A percentile compares a stretch with the other conserved stretches of the same genome.
These are phyloP conservation scores for Brachypteracias leptosomus DNA, from an alignment of 2,113 vertebrate genomes.

Conservation along the genomic window DNA sequence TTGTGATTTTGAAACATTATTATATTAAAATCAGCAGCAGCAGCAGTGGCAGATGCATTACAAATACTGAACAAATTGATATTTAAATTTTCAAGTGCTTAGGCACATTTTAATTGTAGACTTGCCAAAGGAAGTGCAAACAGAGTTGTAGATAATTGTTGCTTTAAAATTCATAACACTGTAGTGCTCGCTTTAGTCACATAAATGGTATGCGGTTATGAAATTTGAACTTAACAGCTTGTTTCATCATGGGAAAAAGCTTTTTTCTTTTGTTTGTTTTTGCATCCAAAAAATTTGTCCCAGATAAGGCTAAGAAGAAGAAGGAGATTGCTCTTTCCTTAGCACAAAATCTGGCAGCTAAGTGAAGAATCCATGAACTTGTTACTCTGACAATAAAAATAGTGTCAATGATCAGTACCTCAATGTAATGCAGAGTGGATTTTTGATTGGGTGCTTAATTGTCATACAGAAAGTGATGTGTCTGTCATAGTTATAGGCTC, in stretches of 20 bases:
- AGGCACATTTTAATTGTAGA: constrained; percentile 62
- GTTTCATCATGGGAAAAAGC: constrained; percentile 8
- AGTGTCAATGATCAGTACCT: not conserved
- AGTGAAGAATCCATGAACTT: constrained; percentile 4
- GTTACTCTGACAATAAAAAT: not conserved
- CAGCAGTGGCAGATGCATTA: constrained; percentile 10
- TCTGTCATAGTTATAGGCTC: constrained; percentile 31
- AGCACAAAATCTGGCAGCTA: constrained; percentile 28
- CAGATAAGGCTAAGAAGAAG: not conserved
- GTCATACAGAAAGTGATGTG: constrained; percentile 17
- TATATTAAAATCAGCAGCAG: constrained; percentile 16
- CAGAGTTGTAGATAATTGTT: constrained; percentile 59
- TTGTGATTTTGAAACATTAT: not conserved
- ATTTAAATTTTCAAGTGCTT: constrained; percentile 61
- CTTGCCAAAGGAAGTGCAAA: constrained; percentile 65
- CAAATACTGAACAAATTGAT: constrained; percentile 41
- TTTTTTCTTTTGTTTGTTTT: not conserved
- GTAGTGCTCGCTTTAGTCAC: constrained; percentile 50
- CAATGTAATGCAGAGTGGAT: not conserved
- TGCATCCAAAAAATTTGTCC: not conserved
- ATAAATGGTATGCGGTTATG: constrained; percentile 37
- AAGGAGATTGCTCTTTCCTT: not conserved
- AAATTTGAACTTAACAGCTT: constrained; percentile 53
- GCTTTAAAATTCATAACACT: constrained; percentile 55
- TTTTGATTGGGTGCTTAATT: constrained; percentile 19